Conservation (phyloP, 2,888 invertebrate genomes). For the Lapara coniferarum region DNA sequence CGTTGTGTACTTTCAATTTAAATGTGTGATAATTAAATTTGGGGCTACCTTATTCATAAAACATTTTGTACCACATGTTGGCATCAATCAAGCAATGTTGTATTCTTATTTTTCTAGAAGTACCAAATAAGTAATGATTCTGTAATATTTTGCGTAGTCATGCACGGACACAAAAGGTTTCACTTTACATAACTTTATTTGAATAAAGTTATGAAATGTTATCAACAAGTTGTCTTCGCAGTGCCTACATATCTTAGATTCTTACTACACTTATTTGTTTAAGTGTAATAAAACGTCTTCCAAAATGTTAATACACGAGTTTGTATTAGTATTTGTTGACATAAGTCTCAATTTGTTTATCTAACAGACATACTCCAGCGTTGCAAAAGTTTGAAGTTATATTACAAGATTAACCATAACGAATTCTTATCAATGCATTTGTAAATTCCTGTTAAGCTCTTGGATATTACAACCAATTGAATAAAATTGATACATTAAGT, state of each 20-base stretch:
- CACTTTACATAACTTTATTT: conserved; percentile 21
- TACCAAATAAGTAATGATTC: not conserved
- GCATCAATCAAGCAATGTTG: not conserved
- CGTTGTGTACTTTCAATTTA: too few relatives aligned
- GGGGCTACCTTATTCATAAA: too few relatives aligned
- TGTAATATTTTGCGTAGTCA: conserved; percentile 3
- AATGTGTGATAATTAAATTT: too few relatives aligned
- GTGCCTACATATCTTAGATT: not conserved
- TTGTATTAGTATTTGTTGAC: not conserved
- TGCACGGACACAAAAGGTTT: not conserved
- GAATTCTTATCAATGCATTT: conserved; percentile 24
- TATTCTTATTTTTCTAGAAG: not conserved
- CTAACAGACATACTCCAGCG: not conserved
- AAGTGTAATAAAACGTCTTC: not conserved
- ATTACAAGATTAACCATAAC: conserved; percentile 11
- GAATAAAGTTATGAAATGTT: conserved; percentile 7
- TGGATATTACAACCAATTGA: conserved; percentile 21
- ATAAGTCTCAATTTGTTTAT: not conserved
- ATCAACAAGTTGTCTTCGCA: not conserved
- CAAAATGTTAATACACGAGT: conserved; percentile 7
- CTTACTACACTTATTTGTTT: not conserved
- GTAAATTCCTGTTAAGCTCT: conserved; percentile 23
- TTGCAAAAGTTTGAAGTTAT: not conserved
- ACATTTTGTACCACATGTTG: too few relatives aligned
- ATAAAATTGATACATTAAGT: conserved; percentile 1